phyloP scores from a whole-genome alignment of 2,888 invertebrate genomes.

The Callosobruchus maculatus region DNA sequence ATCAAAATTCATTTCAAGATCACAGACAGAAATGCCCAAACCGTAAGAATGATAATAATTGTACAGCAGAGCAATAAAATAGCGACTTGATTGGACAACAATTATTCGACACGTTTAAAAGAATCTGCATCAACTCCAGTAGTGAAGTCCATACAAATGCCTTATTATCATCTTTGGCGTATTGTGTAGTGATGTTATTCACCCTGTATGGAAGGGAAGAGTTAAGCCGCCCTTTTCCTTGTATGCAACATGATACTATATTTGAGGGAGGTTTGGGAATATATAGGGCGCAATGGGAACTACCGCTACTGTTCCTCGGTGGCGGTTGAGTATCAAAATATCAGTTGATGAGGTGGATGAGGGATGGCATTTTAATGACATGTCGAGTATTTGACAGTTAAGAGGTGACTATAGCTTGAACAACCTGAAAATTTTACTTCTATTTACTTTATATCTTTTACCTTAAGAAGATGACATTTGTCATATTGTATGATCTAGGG shows the following conservation, averaged over 20 bases:
- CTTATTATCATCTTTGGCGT: background rate
- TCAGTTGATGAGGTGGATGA: background rate
- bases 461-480: too few relatives aligned
- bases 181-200: background rate
- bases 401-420: too few relatives aligned
- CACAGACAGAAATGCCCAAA: background rate
- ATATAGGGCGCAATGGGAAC: background rate
- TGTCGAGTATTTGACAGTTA: background rate
- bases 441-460: too few relatives aligned
- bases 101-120: background rate
- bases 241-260: background rate
- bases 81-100: background rate
- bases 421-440: too few relatives aligned
- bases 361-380: background rate
- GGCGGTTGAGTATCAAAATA: background rate
- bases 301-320: background rate
- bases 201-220: background rate
- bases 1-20: background rate
- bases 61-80: background rate
- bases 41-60: background rate
- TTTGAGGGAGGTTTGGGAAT: background rate
- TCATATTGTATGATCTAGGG: too few relatives aligned
- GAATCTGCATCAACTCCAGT: background rate
- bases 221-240: background rate
- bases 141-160: background rate